phyloP scores from a whole-genome alignment of 2,113 vertebrate genomes.

The Scartelaos histophorus region DNA sequence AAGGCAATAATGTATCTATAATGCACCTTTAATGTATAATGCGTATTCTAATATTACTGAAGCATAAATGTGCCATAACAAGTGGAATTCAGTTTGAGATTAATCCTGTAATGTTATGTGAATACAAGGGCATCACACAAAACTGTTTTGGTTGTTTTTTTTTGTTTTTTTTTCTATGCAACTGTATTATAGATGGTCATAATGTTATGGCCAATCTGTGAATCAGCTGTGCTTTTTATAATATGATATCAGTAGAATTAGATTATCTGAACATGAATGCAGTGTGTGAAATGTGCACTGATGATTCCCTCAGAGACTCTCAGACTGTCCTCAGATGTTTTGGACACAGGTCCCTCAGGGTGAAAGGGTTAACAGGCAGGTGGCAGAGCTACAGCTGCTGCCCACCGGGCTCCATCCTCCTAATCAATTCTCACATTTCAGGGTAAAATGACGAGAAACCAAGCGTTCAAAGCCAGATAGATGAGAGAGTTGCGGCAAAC shows the following conservation, averaged over 20 bases:
- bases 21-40: too few relatives aligned
- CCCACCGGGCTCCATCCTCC: conserved; percentile 47
- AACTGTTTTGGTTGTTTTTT: too few relatives aligned
- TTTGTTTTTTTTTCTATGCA: too few relatives aligned
- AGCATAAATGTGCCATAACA: too few relatives aligned
- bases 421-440: conserved; percentile 77
- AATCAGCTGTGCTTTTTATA: too few relatives aligned
- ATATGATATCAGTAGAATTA: too few relatives aligned
- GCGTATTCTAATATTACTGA: too few relatives aligned
- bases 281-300: conserved; percentile 32
- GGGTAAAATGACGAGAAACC: conserved; percentile 71
- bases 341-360: conserved; percentile 49
- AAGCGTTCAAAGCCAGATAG: conserved; percentile 71
- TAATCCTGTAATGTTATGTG: too few relatives aligned
- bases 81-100: too few relatives aligned
- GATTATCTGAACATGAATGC: not conserved
- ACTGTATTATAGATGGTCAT: not conserved
- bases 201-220: not conserved
- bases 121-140: too few relatives aligned
- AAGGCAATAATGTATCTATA: too few relatives aligned
- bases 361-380: conserved; percentile 51
- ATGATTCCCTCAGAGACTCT: conserved; percentile 42
- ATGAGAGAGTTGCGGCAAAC: conserved; percentile 69
- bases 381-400: conserved; percentile 55
- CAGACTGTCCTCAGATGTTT: not conserved